These are phyloP conservation scores for Pristionchus exspectatus DNA, from an alignment of 2,888 invertebrate species.

Conservation along the genomic window DNA sequence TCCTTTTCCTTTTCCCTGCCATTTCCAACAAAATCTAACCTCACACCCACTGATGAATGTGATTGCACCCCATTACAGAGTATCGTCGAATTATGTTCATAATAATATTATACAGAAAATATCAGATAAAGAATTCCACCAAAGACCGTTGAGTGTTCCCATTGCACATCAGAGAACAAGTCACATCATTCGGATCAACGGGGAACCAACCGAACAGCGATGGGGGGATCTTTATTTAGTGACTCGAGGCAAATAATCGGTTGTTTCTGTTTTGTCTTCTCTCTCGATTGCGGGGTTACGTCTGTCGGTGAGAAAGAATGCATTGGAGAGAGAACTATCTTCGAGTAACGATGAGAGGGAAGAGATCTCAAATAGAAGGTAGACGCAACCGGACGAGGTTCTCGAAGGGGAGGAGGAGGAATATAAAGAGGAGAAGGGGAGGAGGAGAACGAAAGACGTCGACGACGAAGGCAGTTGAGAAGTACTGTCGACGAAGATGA, in stretches of 20 bases:
- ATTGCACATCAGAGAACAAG: background rate
- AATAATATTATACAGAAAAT: background rate
- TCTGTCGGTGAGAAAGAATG: constrained; percentile 37
- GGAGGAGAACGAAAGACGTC: constrained; percentile 2
- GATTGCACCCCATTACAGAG: too few relatives aligned
- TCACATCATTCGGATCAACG: background rate
- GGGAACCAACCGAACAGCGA: constrained; percentile 12
- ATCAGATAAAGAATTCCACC: background rate
- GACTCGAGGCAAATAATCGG: constrained; percentile 28
- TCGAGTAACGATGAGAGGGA: constrained; percentile 16
- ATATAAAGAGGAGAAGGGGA: constrained; percentile 15
- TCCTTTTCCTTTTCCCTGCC: background rate
- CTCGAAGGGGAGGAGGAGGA: background rate
- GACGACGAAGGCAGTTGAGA: background rate
- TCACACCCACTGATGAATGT: background rate
- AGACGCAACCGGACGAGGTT: constrained; percentile 41
- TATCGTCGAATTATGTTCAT: too few relatives aligned
- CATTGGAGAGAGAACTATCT: constrained; percentile 38
- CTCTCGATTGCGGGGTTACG: background rate
- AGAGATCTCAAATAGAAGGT: constrained; percentile 46
- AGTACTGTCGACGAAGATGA: background rate
- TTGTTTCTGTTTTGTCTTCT: constrained; percentile 48
- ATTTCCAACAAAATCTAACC: background rate
- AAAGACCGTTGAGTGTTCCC: background rate
- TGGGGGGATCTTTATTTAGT: constrained; percentile 26